These are phyloP conservation scores for Lampris incognitus DNA, from an alignment of 2,113 vertebrate species.

Conservation along the genomic window DNA sequence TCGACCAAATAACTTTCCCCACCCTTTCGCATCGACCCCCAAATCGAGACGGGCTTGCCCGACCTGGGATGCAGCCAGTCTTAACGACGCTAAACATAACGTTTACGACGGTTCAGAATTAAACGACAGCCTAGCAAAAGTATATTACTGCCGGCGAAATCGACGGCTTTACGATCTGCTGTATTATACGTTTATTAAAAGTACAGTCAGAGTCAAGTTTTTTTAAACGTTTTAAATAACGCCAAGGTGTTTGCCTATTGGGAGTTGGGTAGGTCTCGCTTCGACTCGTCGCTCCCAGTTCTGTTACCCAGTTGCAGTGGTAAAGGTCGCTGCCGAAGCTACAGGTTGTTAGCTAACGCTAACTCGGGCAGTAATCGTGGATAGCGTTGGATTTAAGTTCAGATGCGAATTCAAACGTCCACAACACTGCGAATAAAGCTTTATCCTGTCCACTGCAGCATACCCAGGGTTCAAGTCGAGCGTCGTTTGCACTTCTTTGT, in stretches of 20 bases:
- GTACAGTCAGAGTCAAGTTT: too few species aligned
- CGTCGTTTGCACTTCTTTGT: neutral
- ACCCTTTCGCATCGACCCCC: conserved; percentile 49
- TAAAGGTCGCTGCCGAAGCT: conserved; percentile 32
- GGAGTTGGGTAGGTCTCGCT: conserved; percentile 27
- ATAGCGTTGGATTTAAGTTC: conserved; percentile 14
- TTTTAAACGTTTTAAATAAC: neutral
- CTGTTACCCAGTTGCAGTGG: conserved; percentile 29
- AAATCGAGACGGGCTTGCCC: conserved; percentile 36
- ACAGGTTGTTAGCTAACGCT: conserved; percentile 60
- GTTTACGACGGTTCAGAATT: neutral
- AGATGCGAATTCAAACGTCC: neutral
- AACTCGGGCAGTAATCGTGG: conserved; percentile 23
- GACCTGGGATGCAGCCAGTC: neutral
- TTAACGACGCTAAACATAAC: neutral
- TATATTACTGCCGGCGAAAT: neutral
- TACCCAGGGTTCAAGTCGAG: neutral
- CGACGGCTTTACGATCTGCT: too few species aligned
- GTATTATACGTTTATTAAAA: too few species aligned
- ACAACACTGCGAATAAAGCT: neutral
- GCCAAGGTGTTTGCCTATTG: conserved; percentile 9
- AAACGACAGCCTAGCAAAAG: conserved; percentile 15
- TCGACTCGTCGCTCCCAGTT: conserved; percentile 8
- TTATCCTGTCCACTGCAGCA: neutral
- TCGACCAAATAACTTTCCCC: conserved; percentile 64